These are phyloP conservation scores for Labia minor DNA, from an alignment of 2,888 invertebrate genomes.

Conservation along the genomic window DNA sequence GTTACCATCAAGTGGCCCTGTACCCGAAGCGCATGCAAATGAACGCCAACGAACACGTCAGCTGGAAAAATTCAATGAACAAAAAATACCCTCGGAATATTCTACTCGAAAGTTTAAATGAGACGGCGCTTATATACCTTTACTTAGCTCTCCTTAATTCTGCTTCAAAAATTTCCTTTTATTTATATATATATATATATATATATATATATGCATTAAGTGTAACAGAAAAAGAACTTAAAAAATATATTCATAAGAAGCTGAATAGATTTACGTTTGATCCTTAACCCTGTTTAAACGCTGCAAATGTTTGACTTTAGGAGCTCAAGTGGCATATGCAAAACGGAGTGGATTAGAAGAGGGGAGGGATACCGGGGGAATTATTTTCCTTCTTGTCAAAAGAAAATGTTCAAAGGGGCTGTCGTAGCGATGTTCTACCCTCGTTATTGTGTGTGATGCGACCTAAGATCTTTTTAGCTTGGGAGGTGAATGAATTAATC, in stretches of 20 bases:
- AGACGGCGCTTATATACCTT: constrained; percentile 9
- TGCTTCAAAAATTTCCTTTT: neutral
- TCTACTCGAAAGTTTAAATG: neutral
- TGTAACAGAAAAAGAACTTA: too few species aligned
- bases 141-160: neutral
- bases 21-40: neutral
- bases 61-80: neutral
- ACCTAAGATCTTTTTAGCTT: neutral
- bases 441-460: too few species aligned
- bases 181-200: neutral
- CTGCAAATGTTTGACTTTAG: constrained; percentile 27
- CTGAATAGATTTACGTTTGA: constrained; percentile 28
- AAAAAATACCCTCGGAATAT: neutral
- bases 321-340: constrained; percentile 28
- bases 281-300: constrained; percentile 27
- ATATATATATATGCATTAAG: too few species aligned
- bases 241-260: constrained; percentile 27
- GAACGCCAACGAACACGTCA: neutral
- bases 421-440: constrained; percentile 25
- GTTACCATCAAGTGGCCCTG: neutral
- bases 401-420: constrained; percentile 27
- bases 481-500: neutral
- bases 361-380: constrained; percentile 20
- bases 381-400: constrained; percentile 25
- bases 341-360: constrained; percentile 26